Base-by-base conservation (phyloP, 2,888 invertebrate genomes). In the Protophormia terraenovae region DNA sequence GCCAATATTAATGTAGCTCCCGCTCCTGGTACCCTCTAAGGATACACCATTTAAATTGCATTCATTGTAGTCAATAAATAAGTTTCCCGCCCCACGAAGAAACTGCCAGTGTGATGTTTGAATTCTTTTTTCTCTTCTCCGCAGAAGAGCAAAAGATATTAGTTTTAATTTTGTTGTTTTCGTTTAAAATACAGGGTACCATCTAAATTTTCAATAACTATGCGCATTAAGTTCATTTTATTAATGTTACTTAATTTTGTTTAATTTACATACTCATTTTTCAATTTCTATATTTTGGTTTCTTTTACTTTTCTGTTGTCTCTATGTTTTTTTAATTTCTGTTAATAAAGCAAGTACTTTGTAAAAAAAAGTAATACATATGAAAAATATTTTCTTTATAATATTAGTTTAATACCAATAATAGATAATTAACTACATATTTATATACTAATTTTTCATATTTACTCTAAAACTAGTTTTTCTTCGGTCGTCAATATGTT, bases 1-100 rank as follows among this genome's bases (percentile, higher is more conserved):
- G 84, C 84, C n/a, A 84, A 84, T 62, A 22, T 84, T 1, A 84
- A 84, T 62, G 66, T 87, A 16, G 86, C 88, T 45, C 84, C 88
- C 3, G 86, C 87, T 47, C 86, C 87, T 22, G 87, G 86, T 45
- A 84, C 86, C 38, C 60, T 76, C 62, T 87, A 83, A 84, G 38
- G 38, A 45, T 14, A 66, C 64, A 22, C 27, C 22, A 16, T 16
- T 0, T n/a, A n/a, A 5, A 27, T 22, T n/a, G 32, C 16, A 58
- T 16, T 55, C 5, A 35, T 50, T 47, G 16, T 47, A 72, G 22
- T 58, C 45, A 73, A 62, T 27, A 14, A 66, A 53, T 0, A 24
- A 38, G 27, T 50, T 60, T 41, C 6, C 19, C 32, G 16, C 22
- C 16, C n/a, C 3, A 3, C 14, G 7, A 0, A 14, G 14, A 77